Evolutionary conservation across 2,888 invertebrate species (phyloP).

Genomic region (Elmis aenea): DNA sequence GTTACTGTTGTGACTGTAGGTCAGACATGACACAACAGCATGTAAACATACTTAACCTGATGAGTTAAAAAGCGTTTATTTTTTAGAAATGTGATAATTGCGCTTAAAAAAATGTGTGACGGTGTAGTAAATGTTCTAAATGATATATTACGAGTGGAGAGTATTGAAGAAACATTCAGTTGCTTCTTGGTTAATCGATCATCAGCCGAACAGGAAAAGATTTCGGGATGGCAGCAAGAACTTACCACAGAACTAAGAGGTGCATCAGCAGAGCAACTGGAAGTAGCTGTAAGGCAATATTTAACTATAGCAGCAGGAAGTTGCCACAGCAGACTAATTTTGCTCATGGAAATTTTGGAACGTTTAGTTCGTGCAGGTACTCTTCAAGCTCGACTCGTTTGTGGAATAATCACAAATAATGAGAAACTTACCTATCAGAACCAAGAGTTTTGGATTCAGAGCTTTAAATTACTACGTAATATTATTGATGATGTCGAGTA

Average conservation of each 20-base stretch:
- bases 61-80: too few relatives aligned
- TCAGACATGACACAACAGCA: too few relatives aligned
- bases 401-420: constrained; percentile 78
- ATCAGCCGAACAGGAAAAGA: constrained; percentile 64
- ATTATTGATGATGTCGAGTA: constrained; percentile 91
- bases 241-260: constrained; percentile 63
- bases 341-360: constrained; percentile 71
- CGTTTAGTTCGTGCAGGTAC: constrained; percentile 67
- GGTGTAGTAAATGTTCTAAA: constrained; percentile 59
- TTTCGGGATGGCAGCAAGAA: constrained; percentile 63
- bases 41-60: too few relatives aligned
- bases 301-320: constrained; percentile 66
- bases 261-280: constrained; percentile 67
- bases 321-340: constrained; percentile 67
- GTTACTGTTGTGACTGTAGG: too few relatives aligned
- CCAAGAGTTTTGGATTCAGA: constrained; percentile 84
- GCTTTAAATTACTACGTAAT: constrained; percentile 76
- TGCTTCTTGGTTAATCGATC: constrained; percentile 77
- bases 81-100: too few relatives aligned
- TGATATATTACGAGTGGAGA: constrained; percentile 66
- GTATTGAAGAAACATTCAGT: constrained; percentile 85
- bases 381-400: constrained; percentile 75
- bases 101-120: constrained; percentile 60
- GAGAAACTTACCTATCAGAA: constrained; percentile 78
- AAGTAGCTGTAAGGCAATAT: constrained; percentile 70